Evolutionary conservation across 2,797 vertebrate species (phyloP), one percentile per base, ranked within the genome.

Genomic region (Premnoplex brunnescens): DNA sequence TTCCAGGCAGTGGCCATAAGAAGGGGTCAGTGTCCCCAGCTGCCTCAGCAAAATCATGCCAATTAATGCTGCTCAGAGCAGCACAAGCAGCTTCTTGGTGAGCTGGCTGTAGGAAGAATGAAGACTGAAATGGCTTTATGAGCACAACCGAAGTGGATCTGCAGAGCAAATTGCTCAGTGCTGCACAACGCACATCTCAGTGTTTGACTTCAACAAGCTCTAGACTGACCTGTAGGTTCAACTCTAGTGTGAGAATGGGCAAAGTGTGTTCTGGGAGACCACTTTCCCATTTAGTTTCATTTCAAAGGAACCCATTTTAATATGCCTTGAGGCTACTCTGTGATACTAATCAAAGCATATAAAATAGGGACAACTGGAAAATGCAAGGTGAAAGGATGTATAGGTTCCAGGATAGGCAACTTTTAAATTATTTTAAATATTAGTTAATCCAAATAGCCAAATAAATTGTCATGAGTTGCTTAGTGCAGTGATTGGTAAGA

Each of bases 181-280:
- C n/a, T 67, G 54, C 41, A 51, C 44, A 71, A 14, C 3, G 13
- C 15, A 23, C 1, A 1, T 52, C 27, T 69, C 1, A 0, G 13
- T 34, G 13, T 59, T 71, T 80, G 32, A 55, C 26, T 91, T 69
- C 51, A 55, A 12, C 24, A 48, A 51, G 5, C 4, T 52, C 46
- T 43, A 72, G 43, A 14, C 55, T 75, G 39, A 81, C 12, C 30
- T 20, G 0, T 27, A 36, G 5, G 30, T 49, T 64, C 4, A 1
- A 23, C 16, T 77, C 36, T 49, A 66, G 22, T 7, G 1, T 28
- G 15, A 84, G 27, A 78, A 72, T 7, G 20, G 28, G 14, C 14
- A 52, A 52, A 7, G 10, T 1, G 1, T 75, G 39, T 51, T 81
- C 74, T 58, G 46, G 51, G 62, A 81, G 14, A 78, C 8, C 20